phyloP scores from a whole-genome alignment of 2,888 invertebrate species.

The Ashinkailepas kermadecensis region DNA sequence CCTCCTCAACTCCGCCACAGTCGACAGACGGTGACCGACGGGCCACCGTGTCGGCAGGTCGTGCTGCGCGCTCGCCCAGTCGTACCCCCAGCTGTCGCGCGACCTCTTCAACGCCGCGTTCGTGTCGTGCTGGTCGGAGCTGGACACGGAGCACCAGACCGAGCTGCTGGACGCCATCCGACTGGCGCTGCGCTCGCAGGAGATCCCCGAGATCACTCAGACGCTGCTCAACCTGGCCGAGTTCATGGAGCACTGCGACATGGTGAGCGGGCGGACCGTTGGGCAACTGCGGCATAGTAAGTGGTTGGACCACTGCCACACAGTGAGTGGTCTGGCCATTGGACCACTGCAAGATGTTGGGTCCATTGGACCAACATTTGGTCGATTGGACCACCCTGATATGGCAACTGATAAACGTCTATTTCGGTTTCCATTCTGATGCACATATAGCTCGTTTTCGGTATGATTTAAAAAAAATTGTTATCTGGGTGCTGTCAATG shows the following conservation, averaged over 20 bases:
- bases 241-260: conserved; percentile 99
- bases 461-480: too few relatives aligned
- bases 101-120: conserved; percentile 98
- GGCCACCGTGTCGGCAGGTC: conserved; percentile 51
- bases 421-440: too few relatives aligned
- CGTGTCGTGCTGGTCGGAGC: conserved; percentile 97
- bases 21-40: too few relatives aligned
- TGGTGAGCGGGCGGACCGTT: conserved; percentile 37
- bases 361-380: conserved; percentile 60
- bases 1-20: too few relatives aligned
- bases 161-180: conserved; percentile 80
- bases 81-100: conserved; percentile 87
- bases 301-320: conserved; percentile 90
- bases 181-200: conserved; percentile 83
- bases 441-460: too few relatives aligned
- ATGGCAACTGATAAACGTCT: too few relatives aligned
- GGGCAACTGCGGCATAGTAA: too few relatives aligned
- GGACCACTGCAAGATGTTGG: too few relatives aligned
- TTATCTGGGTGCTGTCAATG: too few relatives aligned
- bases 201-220: conserved; percentile 91
- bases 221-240: conserved; percentile 94
- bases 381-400: too few relatives aligned
- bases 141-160: conserved; percentile 68
- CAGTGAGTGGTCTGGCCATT: conserved; percentile 37
- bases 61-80: conserved; percentile 84